Evolutionary conservation across 37 sponge, comb jelly and placozoan genomes (phyloP), one percentile per base, ranked within the genome.

Genomic region (Cladorhizidae sp.): DNA sequence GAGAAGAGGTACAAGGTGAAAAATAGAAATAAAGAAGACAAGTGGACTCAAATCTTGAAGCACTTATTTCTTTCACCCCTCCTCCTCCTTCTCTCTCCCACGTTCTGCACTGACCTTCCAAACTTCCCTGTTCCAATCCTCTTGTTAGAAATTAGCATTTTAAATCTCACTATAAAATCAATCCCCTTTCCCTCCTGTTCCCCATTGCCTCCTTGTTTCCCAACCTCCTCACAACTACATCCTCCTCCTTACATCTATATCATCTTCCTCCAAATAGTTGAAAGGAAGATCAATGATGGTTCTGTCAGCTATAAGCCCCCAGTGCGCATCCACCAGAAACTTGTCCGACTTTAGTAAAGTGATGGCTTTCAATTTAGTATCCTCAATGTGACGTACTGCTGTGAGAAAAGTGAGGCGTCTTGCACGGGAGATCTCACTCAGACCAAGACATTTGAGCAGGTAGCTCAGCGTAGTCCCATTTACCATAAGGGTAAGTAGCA

Each of bases 401-500:
- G 89, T 72, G 12, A 81, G 67, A 81, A 96, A 78, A 57, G 92
- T 87, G 64, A 88, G 73, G 37, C 68, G 85, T 40, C 82, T 79
- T 25, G 94, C 90, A 41, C 75, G 38, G 32, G 94, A 93, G 9
- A 96, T 91, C 29, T 90, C 92, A 50, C 89, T 88, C 87, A 96
- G 86, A 7, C 97, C 97, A 0, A 96, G 83, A 9, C 79, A 55
- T 41, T 78, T 55, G 5, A 96, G 85, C 8, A 96, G 81, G 73
- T 82, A 82, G 62, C 90, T 85, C 23, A 82, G 74, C 21, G 94
- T 93, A 26, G 97, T 93, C 1, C 92, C 94, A 79, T 96, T 96
- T 50, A 96, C 45, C 3, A 93, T 55, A 2, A 96, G 87, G 28
- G 94, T 96, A 32, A 96, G 82, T 21, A 93, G 70, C 52, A 96